Conservation (phyloP, 1,140 invertebrate species). For the Drosophila micromelanica region DNA sequence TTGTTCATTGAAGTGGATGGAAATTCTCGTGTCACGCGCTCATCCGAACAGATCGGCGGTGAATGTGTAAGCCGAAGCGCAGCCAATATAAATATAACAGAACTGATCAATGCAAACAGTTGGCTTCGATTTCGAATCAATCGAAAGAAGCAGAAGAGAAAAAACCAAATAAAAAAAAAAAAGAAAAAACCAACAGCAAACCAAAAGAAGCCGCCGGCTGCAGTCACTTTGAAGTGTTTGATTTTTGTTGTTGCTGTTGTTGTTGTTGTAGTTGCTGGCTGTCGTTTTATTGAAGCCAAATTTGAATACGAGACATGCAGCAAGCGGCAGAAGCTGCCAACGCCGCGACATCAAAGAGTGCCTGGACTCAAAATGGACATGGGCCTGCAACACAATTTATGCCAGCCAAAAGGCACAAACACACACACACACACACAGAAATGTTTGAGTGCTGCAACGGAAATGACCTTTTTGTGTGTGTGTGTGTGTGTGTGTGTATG, state of each 20-base stretch:
- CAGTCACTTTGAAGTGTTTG: slow-evolving; percentile 79
- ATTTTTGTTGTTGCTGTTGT: slow-evolving; percentile 60
- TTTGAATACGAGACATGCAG: slow-evolving; percentile 77
- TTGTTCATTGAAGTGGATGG: slow-evolving; percentile 13
- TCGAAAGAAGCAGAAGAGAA: slow-evolving; percentile 21
- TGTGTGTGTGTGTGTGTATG: no score
- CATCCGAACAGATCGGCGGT: slow-evolving; percentile 13
- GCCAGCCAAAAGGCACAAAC: slow-evolving; percentile 50
- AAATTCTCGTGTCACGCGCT: slow-evolving; percentile 51
- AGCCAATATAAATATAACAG: slow-evolving; percentile 60
- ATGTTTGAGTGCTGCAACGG: slow-evolving; percentile 62
- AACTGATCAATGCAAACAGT: slow-evolving; percentile 75
- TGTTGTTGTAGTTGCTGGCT: slow-evolving; percentile 66
- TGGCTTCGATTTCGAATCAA: slow-evolving; percentile 45
- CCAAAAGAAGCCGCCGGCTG: slow-evolving; percentile 74
- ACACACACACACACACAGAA: slow-evolving; percentile 19
- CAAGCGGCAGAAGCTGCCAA: slow-evolving; percentile 49
- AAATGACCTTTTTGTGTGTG: slow-evolving; percentile 80
- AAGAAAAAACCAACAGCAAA: slow-evolving; percentile 35
- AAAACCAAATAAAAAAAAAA: not conserved
- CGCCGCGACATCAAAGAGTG: slow-evolving; percentile 80
- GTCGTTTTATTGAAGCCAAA: slow-evolving; percentile 83
- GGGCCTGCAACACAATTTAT: slow-evolving; percentile 79
- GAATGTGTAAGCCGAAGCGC: slow-evolving; percentile 53
- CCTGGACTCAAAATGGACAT: slow-evolving; percentile 81